Evolutionary conservation across 1,140 invertebrate species (phyloP).

Genomic region (Cotesia glomerata): DNA sequence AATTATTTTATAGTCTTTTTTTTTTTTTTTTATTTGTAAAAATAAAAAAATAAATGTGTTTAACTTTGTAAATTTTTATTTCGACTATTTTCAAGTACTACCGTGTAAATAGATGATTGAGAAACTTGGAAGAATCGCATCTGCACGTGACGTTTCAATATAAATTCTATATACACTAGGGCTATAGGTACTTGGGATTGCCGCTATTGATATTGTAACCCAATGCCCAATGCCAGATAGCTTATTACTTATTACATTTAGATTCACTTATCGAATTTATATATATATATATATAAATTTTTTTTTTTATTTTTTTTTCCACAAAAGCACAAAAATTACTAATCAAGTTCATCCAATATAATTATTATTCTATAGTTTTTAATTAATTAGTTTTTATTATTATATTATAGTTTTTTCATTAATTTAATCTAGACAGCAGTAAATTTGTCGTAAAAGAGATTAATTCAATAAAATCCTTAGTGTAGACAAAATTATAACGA

Average conservation of each 20-base stretch:
- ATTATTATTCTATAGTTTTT: not conserved
- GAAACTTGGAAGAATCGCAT: slow-evolving; percentile 2
- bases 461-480: too few relatives aligned
- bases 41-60: too few relatives aligned
- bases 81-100: not conserved
- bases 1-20: too few relatives aligned
- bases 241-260: slow-evolving; percentile 10
- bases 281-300: too few relatives aligned
- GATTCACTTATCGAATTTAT: not conserved
- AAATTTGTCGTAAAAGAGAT: too few relatives aligned
- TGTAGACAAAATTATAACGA: too few relatives aligned
- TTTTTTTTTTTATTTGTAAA: too few relatives aligned
- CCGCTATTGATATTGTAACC: slow-evolving; percentile 15
- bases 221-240: not conserved
- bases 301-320: not conserved
- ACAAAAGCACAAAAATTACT: too few relatives aligned
- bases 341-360: too few relatives aligned
- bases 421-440: too few relatives aligned
- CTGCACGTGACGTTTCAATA: slow-evolving; percentile 31
- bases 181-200: slow-evolving; percentile 10
- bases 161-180: slow-evolving; percentile 6
- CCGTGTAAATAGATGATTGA: slow-evolving; percentile 1
- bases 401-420: too few relatives aligned
- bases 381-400: not conserved
- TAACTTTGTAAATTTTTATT: not conserved